phyloP scores from a whole-genome alignment of 2,797 vertebrate genomes.

The Rhabdomys pumilio region DNA sequence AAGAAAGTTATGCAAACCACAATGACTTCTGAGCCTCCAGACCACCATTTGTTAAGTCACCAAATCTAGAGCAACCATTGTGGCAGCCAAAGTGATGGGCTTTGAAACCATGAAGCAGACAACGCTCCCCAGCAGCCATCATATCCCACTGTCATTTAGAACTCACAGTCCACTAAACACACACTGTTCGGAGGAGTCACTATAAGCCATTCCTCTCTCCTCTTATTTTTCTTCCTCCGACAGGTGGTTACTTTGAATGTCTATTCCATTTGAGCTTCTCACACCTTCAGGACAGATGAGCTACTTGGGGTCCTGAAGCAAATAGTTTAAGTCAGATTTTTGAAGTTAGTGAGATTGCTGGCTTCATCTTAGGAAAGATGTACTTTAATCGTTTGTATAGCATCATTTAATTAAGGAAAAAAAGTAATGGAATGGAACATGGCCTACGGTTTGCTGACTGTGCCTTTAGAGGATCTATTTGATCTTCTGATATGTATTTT shows the following conservation, averaged over 20 bases:
- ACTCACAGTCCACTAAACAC: slow-evolving; percentile 23
- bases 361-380: background rate
- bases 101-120: background rate
- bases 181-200: background rate
- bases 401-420: slow-evolving; percentile 84
- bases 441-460: slow-evolving; percentile 70
- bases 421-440: slow-evolving; percentile 50
- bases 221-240: background rate
- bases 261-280: slow-evolving; percentile 69
- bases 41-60: background rate
- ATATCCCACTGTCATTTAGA: background rate
- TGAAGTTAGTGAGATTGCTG: slow-evolving; percentile 46
- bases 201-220: background rate
- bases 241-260: background rate
- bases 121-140: background rate
- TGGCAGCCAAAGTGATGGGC: background rate
- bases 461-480: slow-evolving; percentile 53
- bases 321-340: slow-evolving; percentile 52
- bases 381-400: slow-evolving; percentile 70
- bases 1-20: background rate
- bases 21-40: background rate
- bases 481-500: slow-evolving; percentile 66
- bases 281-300: slow-evolving; percentile 66
- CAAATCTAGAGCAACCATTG: background rate
- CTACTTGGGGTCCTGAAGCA: slow-evolving; percentile 56